Evolutionary conservation across 1,140 invertebrate genomes (phyloP), one percentile per base, ranked within the genome.

Genomic region (Zaprionus africanus): DNA sequence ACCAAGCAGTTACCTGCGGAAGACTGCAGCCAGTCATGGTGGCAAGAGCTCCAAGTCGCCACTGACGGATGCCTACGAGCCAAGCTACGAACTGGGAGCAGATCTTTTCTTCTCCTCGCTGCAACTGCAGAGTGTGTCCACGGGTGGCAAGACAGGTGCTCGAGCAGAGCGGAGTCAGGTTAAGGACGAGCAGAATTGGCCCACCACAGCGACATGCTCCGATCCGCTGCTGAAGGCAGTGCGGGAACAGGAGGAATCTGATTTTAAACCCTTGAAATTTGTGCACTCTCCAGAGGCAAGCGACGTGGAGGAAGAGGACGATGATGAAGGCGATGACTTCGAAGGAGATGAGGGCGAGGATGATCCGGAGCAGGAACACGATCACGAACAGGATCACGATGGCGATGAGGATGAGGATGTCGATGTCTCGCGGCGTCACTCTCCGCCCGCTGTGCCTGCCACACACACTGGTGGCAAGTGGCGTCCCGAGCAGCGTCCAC

Each of bases 101-200:
- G 96, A 97, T 83, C 95, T 97, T 15, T 98, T 98, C 86, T 98
- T 98, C 85, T 97, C 96, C 24, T 97, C 96, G 1, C 92, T 98
- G 26, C 96, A 97, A 88, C 92, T 98, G 15, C 96, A 97, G 90
- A 97, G 97, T 76, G 97, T 96, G 95, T 80, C 80, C 0, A 87
- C 58, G 49, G 92, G 82, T 51, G 91, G 95, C 93, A 93, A 90
- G 83, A 53, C 84, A 5, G 76, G 74, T 28, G 93, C 87, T 58
- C 15, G 72, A 19, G 11, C 41, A 13, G 60, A 71, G 1, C 70
- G 80, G 0, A n/a, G n/a, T 0, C 53, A 49, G 17, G 31, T 51
- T 13, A 76, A 76, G 6, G 81, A 78, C 4, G 72, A 79, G 7
- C 34, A 46, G 7, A 28, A 43, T n/a, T 88, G 85, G 83, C 56